Base-by-base conservation (phyloP, 2,888 invertebrate species). In the Chloroclystis v-ata region DNA sequence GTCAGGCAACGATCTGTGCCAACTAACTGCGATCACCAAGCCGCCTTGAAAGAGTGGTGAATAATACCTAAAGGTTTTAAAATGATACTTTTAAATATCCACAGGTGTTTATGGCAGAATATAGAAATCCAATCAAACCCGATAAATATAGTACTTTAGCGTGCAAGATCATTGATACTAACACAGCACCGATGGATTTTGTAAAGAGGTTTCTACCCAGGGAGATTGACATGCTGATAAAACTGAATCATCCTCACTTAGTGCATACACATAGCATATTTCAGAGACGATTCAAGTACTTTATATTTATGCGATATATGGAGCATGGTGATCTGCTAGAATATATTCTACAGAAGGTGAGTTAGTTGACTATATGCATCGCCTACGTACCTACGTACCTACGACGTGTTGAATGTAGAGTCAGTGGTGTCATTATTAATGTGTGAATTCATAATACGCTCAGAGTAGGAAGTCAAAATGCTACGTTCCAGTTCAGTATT, bases 271-370 rank as follows among this genome's bases (percentile, higher is more conserved):
- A 93, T 67, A 94, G 94, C 60, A 92, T 95, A 61, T 92, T 93
- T 65, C 92, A 92, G 63, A 86, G 92, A 43, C 87, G 90, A 57
- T 87, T 83, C 24, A 92, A 93, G 67, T 94, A 94, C 65, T 94
- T 92, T 61, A 92, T 95, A 59, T 93, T 95, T 62, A 94, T 95
- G 94, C 89, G 94, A 39, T 85, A 63, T 37, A 87, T 86, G 87
- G 95, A 95, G 66, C 92, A 93, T 48, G 95, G 95, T 0, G 95
- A 95, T 72, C 78, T 95, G 11, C 76, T 95, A 37, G 94, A 95
- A 54, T 91, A 91, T 66, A 88, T 94, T 43, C 62, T 92, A 45
- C 90, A 91, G 56, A 91, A 92, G 60, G 49, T 49, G 32, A 29
- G 12, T 29, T 33, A 26, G 1, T 26, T 26, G 26, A 2, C 9